These are phyloP conservation scores for Xenops minutus DNA, from an alignment of 2,797 vertebrate genomes.

Conservation along the genomic window DNA sequence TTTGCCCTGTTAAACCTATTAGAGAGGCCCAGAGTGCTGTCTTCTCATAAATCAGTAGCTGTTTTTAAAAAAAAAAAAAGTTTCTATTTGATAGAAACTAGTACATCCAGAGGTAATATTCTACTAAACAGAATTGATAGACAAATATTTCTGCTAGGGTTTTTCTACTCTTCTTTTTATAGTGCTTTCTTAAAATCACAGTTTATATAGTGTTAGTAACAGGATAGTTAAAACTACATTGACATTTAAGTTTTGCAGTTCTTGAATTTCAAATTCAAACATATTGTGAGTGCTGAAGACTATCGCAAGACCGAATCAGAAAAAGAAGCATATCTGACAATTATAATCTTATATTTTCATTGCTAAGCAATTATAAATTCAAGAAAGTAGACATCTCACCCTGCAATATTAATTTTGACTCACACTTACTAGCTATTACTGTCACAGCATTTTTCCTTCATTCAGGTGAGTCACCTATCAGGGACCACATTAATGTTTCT, in stretches of 20 bases:
- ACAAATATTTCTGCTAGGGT: neutral
- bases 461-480: conserved; percentile 63
- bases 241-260: neutral
- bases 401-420: conserved; percentile 67
- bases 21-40: neutral
- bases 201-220: neutral
- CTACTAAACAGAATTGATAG: neutral
- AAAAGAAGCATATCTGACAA: conserved; percentile 44
- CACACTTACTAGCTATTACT: conserved; percentile 58
- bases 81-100: neutral
- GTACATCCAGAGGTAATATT: neutral
- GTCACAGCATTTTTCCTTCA: conserved; percentile 66
- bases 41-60: neutral
- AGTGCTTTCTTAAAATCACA: neutral
- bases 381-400: conserved; percentile 45
- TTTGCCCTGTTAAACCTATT: neutral
- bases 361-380: conserved; percentile 60
- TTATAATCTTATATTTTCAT: conserved; percentile 8
- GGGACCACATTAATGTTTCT: conserved; percentile 1
- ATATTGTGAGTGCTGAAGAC: neutral
- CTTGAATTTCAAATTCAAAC: neutral
- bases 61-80: accelerated
- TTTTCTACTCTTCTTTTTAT: neutral
- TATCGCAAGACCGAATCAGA: neutral
- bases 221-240: neutral